Base-by-base conservation (phyloP, 2,888 invertebrate species). In the Sesia apiformis region DNA sequence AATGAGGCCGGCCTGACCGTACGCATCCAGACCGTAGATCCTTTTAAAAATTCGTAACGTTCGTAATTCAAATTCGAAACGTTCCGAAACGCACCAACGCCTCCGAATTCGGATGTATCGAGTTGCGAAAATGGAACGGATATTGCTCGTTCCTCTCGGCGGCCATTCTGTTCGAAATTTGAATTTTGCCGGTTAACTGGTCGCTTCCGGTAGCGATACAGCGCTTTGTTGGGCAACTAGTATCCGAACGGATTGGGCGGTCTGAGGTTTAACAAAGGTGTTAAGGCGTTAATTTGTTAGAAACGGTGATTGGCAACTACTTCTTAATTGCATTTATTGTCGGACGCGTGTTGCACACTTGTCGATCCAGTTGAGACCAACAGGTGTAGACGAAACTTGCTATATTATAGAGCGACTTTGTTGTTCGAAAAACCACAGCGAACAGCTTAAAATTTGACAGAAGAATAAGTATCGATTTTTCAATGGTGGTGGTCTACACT, bases 101-200 rank as follows among this genome's bases (percentile, higher is more conserved):
- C 68, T 71, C 70, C 76, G 70, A 72, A 73, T 75, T 74, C 74
- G 75, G 75, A 76, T 72, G 70, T 67, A 70, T 70, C 61, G 62
- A 65, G 73, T 88, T 89, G 89, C 89, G 87, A 88, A 89, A 89
- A 79, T 83, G 73, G 86, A 88, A 85, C 89, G 89, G 89, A 89
- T 86, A 87, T 86, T 81, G 84, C 83, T 77, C 76, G 84, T 84
- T 84, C 84, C 83, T 83, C 83, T 83, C 77, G 70, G 66, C 72
- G 70, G 78, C 77, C 81, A 81, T 86, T 84, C 81, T 78, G 81
- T 76, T 80, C 75, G 83, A 84, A 85, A 85, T 88, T 88, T 83
- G 79, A 86, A 88, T 88, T 88, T 86, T 83, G 85, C 85, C 85
- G 84, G 80, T 81, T 84, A 87, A 88, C 83, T 81, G 85, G 76